Evolutionary conservation across 2,888 invertebrate species (phyloP).

Genomic region (Nematopogon swammerdamellus): DNA sequence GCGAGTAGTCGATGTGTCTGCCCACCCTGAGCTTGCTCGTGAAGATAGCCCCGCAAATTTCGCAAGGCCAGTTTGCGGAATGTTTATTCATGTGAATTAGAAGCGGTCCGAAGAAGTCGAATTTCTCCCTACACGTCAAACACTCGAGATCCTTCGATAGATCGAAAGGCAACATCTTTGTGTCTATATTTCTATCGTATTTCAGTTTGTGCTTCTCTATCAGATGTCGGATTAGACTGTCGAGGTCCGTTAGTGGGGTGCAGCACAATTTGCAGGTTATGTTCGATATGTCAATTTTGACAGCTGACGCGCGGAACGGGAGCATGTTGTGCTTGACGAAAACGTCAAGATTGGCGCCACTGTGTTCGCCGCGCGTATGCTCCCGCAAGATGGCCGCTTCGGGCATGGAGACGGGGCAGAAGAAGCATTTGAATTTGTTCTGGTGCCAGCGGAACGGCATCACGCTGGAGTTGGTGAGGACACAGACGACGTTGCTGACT

Average conservation of each 20-base stretch:
- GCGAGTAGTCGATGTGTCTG: constrained; percentile 47
- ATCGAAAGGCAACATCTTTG: constrained; percentile 32
- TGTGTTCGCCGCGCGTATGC: constrained; percentile 27
- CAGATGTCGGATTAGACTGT: constrained; percentile 34
- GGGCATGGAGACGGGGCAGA: constrained; percentile 32
- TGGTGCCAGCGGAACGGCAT: constrained; percentile 37
- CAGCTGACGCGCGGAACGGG: constrained; percentile 10
- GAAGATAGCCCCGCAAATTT: constrained; percentile 22
- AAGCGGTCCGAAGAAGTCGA: constrained; percentile 42
- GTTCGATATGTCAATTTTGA: constrained; percentile 32
- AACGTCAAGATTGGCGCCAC: not conserved
- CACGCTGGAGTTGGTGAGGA: constrained; percentile 35
- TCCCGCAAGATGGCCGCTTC: constrained; percentile 28
- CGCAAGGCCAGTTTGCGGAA: constrained; percentile 40
- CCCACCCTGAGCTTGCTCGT: constrained; percentile 12
- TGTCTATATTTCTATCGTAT: constrained; percentile 22
- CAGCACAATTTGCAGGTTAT: constrained; percentile 39
- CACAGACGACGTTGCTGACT: constrained; percentile 22
- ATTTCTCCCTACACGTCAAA: constrained; percentile 39
- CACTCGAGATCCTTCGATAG: constrained; percentile 38
- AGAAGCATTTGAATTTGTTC: constrained; percentile 37
- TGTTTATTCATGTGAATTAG: constrained; percentile 42
- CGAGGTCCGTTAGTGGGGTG: constrained; percentile 30
- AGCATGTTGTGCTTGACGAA: not conserved
- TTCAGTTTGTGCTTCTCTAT: constrained; percentile 35